These are phyloP conservation scores for Geopemphigus sp. DNA, from an alignment of 1,140 invertebrate genomes.

Conservation along the genomic window DNA sequence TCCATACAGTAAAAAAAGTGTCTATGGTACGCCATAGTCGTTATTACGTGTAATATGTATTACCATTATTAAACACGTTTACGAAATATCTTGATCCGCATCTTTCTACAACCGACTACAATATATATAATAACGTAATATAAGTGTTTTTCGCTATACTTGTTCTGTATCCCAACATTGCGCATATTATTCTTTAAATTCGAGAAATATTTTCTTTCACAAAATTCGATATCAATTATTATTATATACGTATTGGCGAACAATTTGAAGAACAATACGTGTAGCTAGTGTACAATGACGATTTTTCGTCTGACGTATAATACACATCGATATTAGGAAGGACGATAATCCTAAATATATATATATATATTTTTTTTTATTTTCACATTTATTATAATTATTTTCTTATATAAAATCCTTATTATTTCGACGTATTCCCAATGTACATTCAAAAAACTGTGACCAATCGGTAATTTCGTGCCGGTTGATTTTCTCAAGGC, in stretches of 20 bases:
- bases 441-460: constrained; percentile 22
- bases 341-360: constrained; percentile 15
- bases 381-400: constrained; percentile 41
- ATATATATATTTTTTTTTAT: too few species aligned
- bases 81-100: neutral
- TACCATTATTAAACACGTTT: neutral
- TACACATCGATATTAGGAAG: constrained; percentile 1
- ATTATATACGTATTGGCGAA: neutral
- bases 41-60: neutral
- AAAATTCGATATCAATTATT: constrained; percentile 6
- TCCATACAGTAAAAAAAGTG: neutral
- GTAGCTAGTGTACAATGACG: neutral
- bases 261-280: neutral
- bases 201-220: neutral
- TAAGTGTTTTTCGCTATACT: too few species aligned
- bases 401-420: constrained; percentile 26
- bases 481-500: constrained; percentile 39
- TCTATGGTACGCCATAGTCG: too few species aligned
- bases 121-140: too few species aligned
- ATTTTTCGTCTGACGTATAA: neutral
- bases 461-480: constrained; percentile 34
- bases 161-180: too few species aligned
- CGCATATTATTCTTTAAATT: neutral
- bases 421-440: constrained; percentile 22
- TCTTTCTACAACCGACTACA: too few species aligned